phyloP scores from a whole-genome alignment of 2,888 invertebrate genomes.

The Drosophila neonasuta region DNA sequence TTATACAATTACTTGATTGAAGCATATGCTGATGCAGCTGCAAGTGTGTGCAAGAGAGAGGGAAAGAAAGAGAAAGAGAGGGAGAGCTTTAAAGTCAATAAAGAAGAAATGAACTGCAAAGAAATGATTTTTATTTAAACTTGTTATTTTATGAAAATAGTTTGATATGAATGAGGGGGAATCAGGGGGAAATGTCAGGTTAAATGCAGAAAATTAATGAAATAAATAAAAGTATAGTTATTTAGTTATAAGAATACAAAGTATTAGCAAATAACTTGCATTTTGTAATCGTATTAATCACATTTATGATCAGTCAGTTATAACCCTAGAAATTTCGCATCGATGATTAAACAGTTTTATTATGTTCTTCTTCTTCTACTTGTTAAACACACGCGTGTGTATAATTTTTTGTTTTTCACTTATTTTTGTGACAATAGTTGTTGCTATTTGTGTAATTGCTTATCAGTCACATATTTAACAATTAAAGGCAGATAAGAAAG shows the following conservation, averaged over 20 bases:
- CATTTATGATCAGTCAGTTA: no score
- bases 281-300: no score
- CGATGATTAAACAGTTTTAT: no score
- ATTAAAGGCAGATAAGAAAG: constrained; percentile 42
- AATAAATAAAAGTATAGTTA: no score
- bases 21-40: constrained; percentile 4
- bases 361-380: constrained; percentile 5
- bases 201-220: no score
- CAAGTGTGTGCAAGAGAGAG: background rate
- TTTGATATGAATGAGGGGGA: no score
- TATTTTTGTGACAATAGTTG: constrained; percentile 26
- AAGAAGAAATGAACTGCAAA: background rate
- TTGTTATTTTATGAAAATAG: no score
- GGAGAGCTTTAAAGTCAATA: constrained; percentile 1
- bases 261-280: no score
- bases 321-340: no score
- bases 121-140: background rate
- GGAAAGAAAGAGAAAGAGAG: background rate
- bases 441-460: constrained; percentile 47
- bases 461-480: constrained; percentile 37
- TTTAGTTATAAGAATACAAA: no score
- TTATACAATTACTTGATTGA: constrained; percentile 65
- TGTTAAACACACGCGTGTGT: constrained; percentile 30
- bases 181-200: no score
- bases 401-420: constrained; percentile 18